Evolutionary conservation across 2,113 vertebrate species (phyloP).

Genomic region (Sylvicapra grimmia): DNA sequence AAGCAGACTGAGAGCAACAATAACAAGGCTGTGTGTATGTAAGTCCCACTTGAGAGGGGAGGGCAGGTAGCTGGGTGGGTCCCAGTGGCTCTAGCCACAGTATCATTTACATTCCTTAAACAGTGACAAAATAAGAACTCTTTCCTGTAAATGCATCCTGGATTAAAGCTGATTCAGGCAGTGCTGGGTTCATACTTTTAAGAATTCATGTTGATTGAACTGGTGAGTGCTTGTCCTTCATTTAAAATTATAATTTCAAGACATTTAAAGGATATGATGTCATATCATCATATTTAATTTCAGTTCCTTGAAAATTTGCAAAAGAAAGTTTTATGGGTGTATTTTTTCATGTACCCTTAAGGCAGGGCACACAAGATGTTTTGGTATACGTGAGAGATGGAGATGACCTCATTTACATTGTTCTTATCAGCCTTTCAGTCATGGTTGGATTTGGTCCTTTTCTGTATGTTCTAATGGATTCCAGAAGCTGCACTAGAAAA

Average conservation of each 20-base stretch:
- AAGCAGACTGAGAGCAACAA: neutral
- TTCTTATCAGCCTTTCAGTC: neutral
- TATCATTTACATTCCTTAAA: neutral
- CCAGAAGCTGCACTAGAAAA: neutral
- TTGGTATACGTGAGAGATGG: fast-evolving
- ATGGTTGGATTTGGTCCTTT: neutral
- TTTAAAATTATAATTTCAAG: neutral
- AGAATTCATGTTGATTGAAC: neutral
- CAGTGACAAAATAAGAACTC: neutral
- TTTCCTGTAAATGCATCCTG: neutral
- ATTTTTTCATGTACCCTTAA: neutral
- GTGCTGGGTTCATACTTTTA: neutral
- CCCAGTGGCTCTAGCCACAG: neutral
- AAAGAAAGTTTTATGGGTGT: neutral
- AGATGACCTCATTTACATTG: too few species aligned
- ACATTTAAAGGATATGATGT: neutral
- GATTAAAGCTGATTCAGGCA: neutral
- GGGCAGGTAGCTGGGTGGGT: neutral
- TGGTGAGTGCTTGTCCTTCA: neutral
- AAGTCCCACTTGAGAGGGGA: neutral
- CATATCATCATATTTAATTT: neutral
- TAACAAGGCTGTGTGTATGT: neutral
- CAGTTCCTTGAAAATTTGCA: neutral
- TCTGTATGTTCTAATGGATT: neutral
- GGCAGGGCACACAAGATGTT: neutral